These are phyloP conservation scores for Borostomias antarcticus DNA, from an alignment of 2,797 vertebrate genomes.

Conservation along the genomic window DNA sequence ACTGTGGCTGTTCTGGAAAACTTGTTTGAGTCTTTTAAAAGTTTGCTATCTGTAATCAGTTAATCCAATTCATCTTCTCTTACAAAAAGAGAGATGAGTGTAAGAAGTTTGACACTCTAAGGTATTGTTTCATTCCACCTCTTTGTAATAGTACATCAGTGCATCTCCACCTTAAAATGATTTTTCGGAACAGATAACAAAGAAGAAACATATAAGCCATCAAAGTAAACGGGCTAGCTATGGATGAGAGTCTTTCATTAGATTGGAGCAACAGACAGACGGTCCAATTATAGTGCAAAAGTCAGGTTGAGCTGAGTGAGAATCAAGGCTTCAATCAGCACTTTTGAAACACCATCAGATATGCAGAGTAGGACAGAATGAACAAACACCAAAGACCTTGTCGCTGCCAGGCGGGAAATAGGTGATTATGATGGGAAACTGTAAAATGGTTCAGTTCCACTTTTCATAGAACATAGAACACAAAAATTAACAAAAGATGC, in stretches of 20 bases:
- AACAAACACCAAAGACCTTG: conserved; percentile 57
- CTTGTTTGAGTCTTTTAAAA: background rate
- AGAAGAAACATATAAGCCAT: conserved; percentile 66
- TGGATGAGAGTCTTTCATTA: conserved; percentile 68
- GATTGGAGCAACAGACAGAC: conserved; percentile 58
- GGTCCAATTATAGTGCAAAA: conserved; percentile 67
- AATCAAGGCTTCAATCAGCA: conserved; percentile 66
- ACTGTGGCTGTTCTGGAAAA: background rate
- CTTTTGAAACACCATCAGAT: conserved; percentile 68
- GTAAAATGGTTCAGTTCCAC: conserved; percentile 31
- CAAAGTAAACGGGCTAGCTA: conserved; percentile 63
- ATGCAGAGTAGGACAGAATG: conserved; percentile 56
- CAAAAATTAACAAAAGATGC: no score
- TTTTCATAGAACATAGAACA: no score
- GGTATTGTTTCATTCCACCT: conserved; percentile 21
- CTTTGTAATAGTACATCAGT: conserved; percentile 48
- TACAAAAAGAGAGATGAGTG: background rate
- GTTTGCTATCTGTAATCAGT: background rate
- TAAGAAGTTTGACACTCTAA: conserved; percentile 9
- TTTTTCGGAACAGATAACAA: conserved; percentile 38
- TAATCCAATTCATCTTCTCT: background rate
- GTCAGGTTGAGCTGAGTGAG: conserved; percentile 49
- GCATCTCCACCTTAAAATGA: conserved; percentile 49
- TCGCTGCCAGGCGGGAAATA: conserved; percentile 19
- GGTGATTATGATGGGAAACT: no score